Conservation (phyloP, 2,797 vertebrate species). For the Myoxocephalus aenaeus region DNA sequence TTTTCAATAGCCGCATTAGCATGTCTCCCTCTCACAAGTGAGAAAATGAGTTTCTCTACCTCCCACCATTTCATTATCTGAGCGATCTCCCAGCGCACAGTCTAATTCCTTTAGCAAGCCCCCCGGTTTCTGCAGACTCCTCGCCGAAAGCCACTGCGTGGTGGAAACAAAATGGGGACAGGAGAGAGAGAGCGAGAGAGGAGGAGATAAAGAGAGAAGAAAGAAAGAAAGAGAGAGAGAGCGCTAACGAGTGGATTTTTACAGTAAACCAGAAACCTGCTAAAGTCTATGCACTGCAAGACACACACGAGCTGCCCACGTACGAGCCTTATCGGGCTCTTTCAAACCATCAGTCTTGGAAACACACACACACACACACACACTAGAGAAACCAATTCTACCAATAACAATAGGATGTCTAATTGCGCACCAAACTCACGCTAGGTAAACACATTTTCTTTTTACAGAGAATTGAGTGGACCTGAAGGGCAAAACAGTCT, state of each 20-base stretch:
- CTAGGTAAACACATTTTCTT: constrained; percentile 44
- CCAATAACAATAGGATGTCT: constrained; percentile 54
- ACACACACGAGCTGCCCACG: constrained; percentile 45
- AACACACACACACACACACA: constrained; percentile 18
- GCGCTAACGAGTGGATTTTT: constrained; percentile 51
- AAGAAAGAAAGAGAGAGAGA: constrained; percentile 7
- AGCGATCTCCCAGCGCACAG: constrained; percentile 75
- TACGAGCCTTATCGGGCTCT: constrained; percentile 36
- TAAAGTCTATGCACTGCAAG: constrained; percentile 35
- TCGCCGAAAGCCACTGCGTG: constrained; percentile 48
- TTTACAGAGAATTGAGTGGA: constrained; percentile 44
- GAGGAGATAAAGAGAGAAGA: constrained; percentile 36
- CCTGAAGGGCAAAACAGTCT: constrained; percentile 27
- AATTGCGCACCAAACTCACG: constrained; percentile 53
- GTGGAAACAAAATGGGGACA: constrained; percentile 73
- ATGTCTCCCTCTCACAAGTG: constrained; percentile 67
- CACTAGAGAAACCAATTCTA: constrained; percentile 27
- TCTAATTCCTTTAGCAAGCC: constrained; percentile 77
- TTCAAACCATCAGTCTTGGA: constrained; percentile 46
- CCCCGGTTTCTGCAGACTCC: constrained; percentile 63
- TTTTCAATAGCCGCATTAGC: constrained; percentile 78
- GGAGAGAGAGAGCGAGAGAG: constrained; percentile 34
- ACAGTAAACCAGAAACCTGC: constrained; percentile 58
- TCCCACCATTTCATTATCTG: constrained; percentile 83
- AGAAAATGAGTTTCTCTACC: constrained; percentile 82